Evolutionary conservation across 2,888 invertebrate genomes (phyloP), one percentile per base, ranked within the genome.

Genomic region (Tridacna crocea): DNA sequence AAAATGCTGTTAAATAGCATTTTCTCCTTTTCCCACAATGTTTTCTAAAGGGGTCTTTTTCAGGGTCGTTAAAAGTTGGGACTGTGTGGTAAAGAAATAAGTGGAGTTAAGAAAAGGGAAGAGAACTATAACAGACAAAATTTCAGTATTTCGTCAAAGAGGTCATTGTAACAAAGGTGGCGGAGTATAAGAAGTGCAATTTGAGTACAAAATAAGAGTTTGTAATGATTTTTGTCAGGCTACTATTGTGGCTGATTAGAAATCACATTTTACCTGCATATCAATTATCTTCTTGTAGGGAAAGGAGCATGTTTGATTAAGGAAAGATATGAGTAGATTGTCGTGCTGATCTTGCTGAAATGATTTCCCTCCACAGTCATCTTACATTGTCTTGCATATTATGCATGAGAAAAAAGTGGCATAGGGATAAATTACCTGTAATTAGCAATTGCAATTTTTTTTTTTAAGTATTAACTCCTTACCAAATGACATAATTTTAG

Each of bases 211-310:
- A 70, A 70, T 70, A 15, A 24, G 70, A 17, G 17, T 24, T n/a
- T 22, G 70, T 70, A 51, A 70, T 70, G 70, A 47, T 51, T 70
- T 70, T 51, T 70, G 70, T 70, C 70, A 70, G 70, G 70, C 70
- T 22, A 70, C 51, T 46, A 51, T 46, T 70, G 51, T 61, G 61
- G 1, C 61, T 61, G 22, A 13, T 19, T 61, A 15, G 12, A 10
- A 70, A 70, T 70, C 19, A 19, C 48, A 47, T n/a, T 4, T 51
- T 22, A 24, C 51, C 51, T 22, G 70, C 19, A 26, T 8, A 70
- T 70, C 51, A 51, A 51, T 70, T 51, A 8, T 65, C 65, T 26
- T 65, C 63, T 36, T 24, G 12, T 22, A 65, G 10, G 27, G 36
- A 68, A 68, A 68, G 61, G 61, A 22, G 22, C 2, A 15, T 6